These are phyloP conservation scores for Dicyrtoma fusca DNA, from an alignment of 2,888 invertebrate genomes.

Conservation along the genomic window DNA sequence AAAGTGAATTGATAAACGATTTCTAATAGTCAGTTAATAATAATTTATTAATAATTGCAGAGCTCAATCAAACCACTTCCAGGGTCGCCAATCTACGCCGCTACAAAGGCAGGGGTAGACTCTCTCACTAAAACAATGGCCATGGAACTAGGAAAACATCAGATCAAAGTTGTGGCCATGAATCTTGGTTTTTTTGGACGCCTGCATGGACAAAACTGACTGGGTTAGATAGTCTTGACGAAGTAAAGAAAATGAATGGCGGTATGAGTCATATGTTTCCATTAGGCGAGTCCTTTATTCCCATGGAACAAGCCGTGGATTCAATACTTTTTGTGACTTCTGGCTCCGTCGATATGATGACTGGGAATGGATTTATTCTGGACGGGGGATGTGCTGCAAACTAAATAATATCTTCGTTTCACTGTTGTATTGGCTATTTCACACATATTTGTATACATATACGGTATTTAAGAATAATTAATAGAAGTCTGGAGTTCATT, in stretches of 20 bases:
- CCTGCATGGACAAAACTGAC: too few relatives aligned
- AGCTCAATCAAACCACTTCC: too few relatives aligned
- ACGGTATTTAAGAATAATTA: too few relatives aligned
- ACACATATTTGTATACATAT: too few relatives aligned
- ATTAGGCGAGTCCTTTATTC: neutral
- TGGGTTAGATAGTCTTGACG: too few relatives aligned
- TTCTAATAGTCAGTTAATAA: too few relatives aligned
- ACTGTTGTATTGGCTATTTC: too few relatives aligned
- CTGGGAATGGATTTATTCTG: neutral
- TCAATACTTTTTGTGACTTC: neutral
- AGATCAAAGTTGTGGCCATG: neutral
- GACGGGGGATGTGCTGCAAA: neutral
- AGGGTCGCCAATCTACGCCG: too few relatives aligned
- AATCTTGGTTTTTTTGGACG: too few relatives aligned
- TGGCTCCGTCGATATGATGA: neutral
- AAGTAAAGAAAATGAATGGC: too few relatives aligned
- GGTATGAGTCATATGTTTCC: slow-evolving; percentile 1
- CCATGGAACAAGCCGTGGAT: neutral
- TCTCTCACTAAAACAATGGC: neutral
- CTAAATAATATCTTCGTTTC: neutral
- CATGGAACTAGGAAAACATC: neutral
- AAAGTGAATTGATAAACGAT: neutral
- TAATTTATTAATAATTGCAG: too few relatives aligned
- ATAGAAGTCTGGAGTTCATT: too few relatives aligned
- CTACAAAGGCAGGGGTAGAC: neutral